Percentiles rank a stretch among this genome's conserved stretches.
These are phyloP conservation scores for Paelopatides confundens DNA, from an alignment of 53 echinoderm and acorn worm genomes.

Conservation along the genomic window DNA sequence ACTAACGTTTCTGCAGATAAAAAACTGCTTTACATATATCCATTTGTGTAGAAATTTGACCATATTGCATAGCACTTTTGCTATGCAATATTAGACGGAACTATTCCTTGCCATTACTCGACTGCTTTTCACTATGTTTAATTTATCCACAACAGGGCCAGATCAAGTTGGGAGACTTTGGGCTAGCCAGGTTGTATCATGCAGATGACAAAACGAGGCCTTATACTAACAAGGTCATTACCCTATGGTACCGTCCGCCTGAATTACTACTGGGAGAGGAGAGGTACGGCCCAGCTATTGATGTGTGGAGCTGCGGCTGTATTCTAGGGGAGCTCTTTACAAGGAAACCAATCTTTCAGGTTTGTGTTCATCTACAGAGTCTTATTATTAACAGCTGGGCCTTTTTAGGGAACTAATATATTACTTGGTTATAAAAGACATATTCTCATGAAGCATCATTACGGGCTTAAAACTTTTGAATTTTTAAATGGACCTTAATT, in stretches of 20 bases:
- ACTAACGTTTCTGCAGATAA: too few relatives aligned
- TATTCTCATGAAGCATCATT: too few relatives aligned
- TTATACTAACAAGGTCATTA: conserved; percentile 99
- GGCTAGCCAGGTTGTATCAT: conserved; percentile 92
- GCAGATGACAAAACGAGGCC: conserved; percentile 96
- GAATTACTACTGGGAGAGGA: conserved; percentile 94
- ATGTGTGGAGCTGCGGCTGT: conserved; percentile 99
- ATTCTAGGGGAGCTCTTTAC: conserved; percentile 98
- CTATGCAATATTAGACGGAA: too few relatives aligned
- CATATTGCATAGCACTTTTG: too few relatives aligned
- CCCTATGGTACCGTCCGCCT: conserved; percentile 99
- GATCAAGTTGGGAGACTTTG: conserved; percentile 96
- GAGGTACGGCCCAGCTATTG: conserved; percentile 91
- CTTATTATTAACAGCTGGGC: background rate
- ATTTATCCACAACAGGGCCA: conserved; percentile 69
- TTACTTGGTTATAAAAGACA: too few relatives aligned
- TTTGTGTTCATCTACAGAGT: too few relatives aligned
- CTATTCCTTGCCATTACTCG: too few relatives aligned
- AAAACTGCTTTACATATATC: too few relatives aligned
- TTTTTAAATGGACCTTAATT: too few relatives aligned
- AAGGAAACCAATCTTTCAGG: conserved; percentile 87
- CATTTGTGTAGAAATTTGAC: too few relatives aligned
- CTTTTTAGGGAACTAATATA: too few relatives aligned
- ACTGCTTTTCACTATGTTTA: background rate
- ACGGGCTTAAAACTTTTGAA: too few relatives aligned